Evolutionary conservation across 2,113 vertebrate genomes (phyloP).

Genomic region (Saguinus midas): DNA sequence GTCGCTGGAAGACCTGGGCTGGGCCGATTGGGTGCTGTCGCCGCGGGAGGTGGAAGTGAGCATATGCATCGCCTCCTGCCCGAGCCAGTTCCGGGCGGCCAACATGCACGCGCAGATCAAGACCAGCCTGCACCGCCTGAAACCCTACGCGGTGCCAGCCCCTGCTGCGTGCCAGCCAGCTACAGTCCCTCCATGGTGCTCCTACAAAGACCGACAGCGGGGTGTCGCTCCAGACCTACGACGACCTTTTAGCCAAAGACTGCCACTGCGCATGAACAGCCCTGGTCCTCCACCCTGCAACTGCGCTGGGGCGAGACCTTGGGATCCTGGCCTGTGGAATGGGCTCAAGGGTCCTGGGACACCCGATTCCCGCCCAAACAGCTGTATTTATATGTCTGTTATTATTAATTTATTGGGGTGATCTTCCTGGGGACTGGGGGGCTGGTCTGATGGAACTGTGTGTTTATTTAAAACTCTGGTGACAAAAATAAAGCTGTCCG

Average conservation of each 20-base stretch:
- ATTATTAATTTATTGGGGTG: conserved; percentile 79
- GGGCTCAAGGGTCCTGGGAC: background rate
- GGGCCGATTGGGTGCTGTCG: conserved; percentile 92
- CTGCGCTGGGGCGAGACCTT: background rate
- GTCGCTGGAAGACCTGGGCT: conserved; percentile 93
- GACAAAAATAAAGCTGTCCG: background rate
- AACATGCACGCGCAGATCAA: conserved; percentile 94
- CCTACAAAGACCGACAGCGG: conserved; percentile 88
- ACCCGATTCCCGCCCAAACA: too few relatives aligned
- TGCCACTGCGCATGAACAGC: conserved; percentile 89
- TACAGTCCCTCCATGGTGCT: conserved; percentile 92
- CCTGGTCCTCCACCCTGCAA: fast-evolving
- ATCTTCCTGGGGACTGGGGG: background rate
- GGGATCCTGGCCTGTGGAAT: background rate
- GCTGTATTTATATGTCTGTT: conserved; percentile 70
- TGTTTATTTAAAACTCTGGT: conserved; percentile 50
- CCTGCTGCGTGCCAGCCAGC: conserved; percentile 91
- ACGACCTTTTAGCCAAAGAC: conserved; percentile 90
- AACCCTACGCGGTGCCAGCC: conserved; percentile 83
- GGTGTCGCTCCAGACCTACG: conserved; percentile 87
- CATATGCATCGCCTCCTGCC: conserved; percentile 92
- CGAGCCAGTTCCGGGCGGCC: conserved; percentile 91
- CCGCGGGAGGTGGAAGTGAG: conserved; percentile 90
- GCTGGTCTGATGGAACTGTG: background rate
- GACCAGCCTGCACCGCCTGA: conserved; percentile 86